Conservation (phyloP, 1,140 invertebrate genomes). For the Homarus americanus region DNA sequence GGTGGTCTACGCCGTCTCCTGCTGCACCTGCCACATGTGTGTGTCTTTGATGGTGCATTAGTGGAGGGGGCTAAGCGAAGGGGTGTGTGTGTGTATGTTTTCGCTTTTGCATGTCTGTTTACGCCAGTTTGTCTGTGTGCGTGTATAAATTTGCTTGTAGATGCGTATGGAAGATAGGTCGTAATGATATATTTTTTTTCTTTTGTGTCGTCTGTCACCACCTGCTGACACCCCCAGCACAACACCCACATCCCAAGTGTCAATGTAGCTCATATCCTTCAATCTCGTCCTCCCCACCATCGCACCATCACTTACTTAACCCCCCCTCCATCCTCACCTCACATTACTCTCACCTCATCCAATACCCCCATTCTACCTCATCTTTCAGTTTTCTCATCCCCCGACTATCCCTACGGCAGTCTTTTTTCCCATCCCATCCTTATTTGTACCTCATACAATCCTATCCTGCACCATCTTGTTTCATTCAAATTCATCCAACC, state of each 20-base stretch:
- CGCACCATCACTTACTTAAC: not conserved
- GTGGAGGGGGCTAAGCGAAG: not conserved
- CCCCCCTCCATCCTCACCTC: not conserved
- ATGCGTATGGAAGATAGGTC: too few species aligned
- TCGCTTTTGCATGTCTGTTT: not conserved
- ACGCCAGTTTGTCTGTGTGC: not conserved
- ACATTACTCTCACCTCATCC: too few species aligned
- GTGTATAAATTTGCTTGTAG: too few species aligned
- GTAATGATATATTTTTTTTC: too few species aligned
- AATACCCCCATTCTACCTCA: not conserved
- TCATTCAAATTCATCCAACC: too few species aligned
- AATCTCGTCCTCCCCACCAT: not conserved
- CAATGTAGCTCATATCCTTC: too few species aligned
- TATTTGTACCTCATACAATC: not conserved
- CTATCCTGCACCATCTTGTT: too few species aligned
- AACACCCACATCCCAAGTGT: too few species aligned
- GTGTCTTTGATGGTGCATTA: not conserved
- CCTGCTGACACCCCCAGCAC: too few species aligned
- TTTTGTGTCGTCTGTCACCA: too few species aligned
- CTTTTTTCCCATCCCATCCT: not conserved
- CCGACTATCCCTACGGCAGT: too few species aligned
- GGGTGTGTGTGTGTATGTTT: not conserved
- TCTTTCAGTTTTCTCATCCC: not conserved
- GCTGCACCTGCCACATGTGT: not conserved
- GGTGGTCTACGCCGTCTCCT: too few species aligned